These are phyloP conservation scores for Operophtera brumata DNA, from an alignment of 2,888 invertebrate genomes.

Conservation along the genomic window DNA sequence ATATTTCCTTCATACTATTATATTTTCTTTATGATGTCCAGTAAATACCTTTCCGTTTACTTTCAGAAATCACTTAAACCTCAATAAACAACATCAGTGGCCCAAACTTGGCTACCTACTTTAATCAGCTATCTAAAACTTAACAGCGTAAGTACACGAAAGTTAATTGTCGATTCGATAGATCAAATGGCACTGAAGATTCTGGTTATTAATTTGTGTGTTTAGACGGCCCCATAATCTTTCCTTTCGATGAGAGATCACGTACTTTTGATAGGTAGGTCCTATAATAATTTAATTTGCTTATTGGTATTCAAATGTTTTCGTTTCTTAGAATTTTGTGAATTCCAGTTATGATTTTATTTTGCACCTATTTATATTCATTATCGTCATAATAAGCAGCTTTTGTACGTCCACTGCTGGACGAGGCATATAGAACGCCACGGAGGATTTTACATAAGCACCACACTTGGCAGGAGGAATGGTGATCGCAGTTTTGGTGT, in stretches of 20 bases:
- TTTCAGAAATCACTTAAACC: neutral
- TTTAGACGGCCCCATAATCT: conserved; percentile 22
- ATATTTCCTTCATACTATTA: too few species aligned
- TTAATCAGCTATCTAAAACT: neutral
- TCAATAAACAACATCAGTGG: neutral
- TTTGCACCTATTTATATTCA: too few species aligned
- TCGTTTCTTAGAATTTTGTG: neutral
- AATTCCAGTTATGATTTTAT: neutral
- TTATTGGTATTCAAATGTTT: neutral
- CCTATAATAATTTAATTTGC: conserved; percentile 10
- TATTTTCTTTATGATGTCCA: too few species aligned
- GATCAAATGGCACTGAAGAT: conserved; percentile 15
- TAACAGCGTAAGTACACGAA: conserved; percentile 2
- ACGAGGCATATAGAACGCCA: too few species aligned
- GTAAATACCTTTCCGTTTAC: neutral
- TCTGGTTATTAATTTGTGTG: conserved; percentile 25
- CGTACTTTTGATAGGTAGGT: conserved; percentile 22
- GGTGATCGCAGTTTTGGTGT: too few species aligned
- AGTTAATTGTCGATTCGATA: conserved; percentile 9
- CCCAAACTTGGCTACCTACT: neutral
- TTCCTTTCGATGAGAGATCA: conserved; percentile 21
- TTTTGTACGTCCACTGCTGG: too few species aligned
- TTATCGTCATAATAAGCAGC: too few species aligned
- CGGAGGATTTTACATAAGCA: too few species aligned
- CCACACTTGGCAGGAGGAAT: too few species aligned